A percentile compares a stretch with the other conserved stretches of the same genome.
Evolutionary conservation across 35 echinoderm and acorn worm species (phyloP).

Genomic region (Ptychodera flava): DNA sequence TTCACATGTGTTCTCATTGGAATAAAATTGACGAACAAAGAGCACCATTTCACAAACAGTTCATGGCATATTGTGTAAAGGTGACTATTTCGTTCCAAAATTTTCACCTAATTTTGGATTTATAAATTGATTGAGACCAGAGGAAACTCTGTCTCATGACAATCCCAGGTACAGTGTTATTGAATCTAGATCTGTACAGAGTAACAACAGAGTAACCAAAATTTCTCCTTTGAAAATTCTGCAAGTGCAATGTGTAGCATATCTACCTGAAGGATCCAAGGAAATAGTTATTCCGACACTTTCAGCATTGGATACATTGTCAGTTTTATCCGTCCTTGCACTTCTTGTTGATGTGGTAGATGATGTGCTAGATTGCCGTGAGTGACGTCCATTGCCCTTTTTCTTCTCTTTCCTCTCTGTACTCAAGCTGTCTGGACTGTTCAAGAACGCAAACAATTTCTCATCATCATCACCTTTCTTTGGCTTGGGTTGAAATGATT

Average conservation of each 20-base stretch:
- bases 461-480: conserved; percentile 85
- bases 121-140: too few species aligned
- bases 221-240: too few species aligned
- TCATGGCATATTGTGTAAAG: too few species aligned
- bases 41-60: too few species aligned
- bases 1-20: too few species aligned
- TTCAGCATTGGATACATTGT: conserved; percentile 9
- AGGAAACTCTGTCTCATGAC: too few species aligned
- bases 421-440: conserved; percentile 51
- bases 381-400: conserved; percentile 64
- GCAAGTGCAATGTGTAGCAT: too few species aligned
- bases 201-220: too few species aligned
- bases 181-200: background rate
- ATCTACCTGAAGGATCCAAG: background rate
- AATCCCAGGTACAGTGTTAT: background rate
- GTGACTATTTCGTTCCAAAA: too few species aligned
- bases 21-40: too few species aligned
- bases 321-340: conserved; percentile 30
- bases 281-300: background rate
- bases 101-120: too few species aligned
- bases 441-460: conserved; percentile 94
- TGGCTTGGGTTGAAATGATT: conserved; percentile 23
- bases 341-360: conserved; percentile 80
- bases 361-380: conserved; percentile 88
- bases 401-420: conserved; percentile 37